Evolutionary conservation across 92 coral and sea anemone species (phyloP).

Genomic region (Palythoa grandis): DNA sequence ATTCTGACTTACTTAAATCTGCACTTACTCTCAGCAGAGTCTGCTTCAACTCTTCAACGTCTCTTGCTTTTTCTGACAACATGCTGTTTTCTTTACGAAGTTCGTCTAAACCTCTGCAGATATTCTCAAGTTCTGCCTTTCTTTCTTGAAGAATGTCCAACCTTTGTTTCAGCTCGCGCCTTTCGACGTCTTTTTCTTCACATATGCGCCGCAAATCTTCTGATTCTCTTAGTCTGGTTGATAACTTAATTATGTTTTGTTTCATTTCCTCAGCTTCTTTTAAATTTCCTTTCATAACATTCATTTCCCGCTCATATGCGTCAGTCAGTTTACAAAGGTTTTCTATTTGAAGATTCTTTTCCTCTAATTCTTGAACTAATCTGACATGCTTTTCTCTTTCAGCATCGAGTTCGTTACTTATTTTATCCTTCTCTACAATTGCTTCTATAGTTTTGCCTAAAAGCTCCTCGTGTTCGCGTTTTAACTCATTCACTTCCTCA

Average conservation of each 20-base stretch:
- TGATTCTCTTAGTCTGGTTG: constrained; percentile 74
- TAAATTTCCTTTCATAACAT: constrained; percentile 50
- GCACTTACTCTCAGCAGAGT: constrained; percentile 33
- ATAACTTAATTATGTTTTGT: constrained; percentile 70
- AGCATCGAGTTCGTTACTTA: constrained; percentile 41
- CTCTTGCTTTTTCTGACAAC: constrained; percentile 48
- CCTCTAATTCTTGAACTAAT: constrained; percentile 52
- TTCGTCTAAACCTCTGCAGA: constrained; percentile 62
- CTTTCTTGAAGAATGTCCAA: constrained; percentile 58
- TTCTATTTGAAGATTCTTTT: constrained; percentile 52
- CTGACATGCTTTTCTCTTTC: constrained; percentile 48
- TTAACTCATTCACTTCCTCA: constrained; percentile 53
- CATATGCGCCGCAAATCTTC: constrained; percentile 57
- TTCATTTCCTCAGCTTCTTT: constrained; percentile 75
- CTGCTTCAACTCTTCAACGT: constrained; percentile 54
- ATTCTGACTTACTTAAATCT: constrained; percentile 32
- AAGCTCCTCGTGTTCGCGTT: constrained; percentile 47
- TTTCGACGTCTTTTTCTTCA: constrained; percentile 60
- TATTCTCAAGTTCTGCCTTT: constrained; percentile 68
- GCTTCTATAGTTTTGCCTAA: constrained; percentile 47
- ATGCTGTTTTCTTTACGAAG: constrained; percentile 24
- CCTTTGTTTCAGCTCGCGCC: constrained; percentile 36
- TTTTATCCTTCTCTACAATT: constrained; percentile 45
- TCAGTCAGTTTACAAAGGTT: constrained; percentile 16
- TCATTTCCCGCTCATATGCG: constrained; percentile 50